Conservation (phyloP, 2,113 vertebrate species). For the Melanocharis versteri region DNA sequence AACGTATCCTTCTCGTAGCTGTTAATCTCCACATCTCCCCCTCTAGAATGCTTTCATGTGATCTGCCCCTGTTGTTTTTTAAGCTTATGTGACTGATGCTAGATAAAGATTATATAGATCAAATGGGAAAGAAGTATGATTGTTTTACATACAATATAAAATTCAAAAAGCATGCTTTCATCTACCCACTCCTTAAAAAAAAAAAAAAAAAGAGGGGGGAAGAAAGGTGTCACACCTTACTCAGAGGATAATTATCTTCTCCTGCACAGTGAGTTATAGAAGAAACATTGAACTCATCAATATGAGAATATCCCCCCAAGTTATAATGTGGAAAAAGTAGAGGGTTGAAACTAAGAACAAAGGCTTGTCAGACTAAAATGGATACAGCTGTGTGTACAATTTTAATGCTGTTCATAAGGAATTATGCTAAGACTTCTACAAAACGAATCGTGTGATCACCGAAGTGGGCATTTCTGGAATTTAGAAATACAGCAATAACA, state of each 20-base stretch:
- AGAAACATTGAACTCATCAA: constrained; percentile 46
- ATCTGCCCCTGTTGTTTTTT: constrained; percentile 44
- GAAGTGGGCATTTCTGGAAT: background rate
- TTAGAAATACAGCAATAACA: background rate
- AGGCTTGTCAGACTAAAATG: constrained; percentile 42
- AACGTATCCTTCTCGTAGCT: constrained; percentile 40
- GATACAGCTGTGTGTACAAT: constrained; percentile 23
- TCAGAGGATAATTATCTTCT: constrained; percentile 33
- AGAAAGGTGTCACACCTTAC: constrained; percentile 31
- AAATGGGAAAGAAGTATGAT: constrained; percentile 38
- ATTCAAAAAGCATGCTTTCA: constrained; percentile 48
- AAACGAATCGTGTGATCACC: background rate
- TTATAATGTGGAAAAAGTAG: background rate
- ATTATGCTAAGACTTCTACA: background rate
- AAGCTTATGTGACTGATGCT: constrained; percentile 53
- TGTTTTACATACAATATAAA: constrained; percentile 59
- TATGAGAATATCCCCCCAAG: constrained; percentile 49
- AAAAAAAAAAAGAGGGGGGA: rapidly evolving
- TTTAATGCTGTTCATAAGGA: background rate
- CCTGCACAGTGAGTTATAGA: background rate
- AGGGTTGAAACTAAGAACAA: constrained; percentile 48
- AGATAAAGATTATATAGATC: constrained; percentile 58
- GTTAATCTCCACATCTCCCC: constrained; percentile 55
- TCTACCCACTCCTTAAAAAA: background rate
- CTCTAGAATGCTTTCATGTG: constrained; percentile 59